Percentiles rank a stretch among this genome's conserved stretches.
These are phyloP conservation scores for Muricea muricata DNA, from an alignment of 92 coral and sea anemone genomes.

Conservation along the genomic window DNA sequence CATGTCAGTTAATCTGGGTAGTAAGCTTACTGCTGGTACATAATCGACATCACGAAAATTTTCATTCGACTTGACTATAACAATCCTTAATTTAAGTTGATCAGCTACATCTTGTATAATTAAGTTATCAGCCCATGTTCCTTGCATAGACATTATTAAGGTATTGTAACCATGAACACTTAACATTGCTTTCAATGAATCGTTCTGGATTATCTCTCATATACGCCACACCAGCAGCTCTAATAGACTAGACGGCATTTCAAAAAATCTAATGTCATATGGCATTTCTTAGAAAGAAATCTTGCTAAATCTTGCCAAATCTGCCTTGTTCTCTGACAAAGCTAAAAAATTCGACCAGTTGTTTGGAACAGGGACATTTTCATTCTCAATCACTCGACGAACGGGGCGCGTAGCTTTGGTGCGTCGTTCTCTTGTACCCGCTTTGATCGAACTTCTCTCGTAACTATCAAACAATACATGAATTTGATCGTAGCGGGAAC, in stretches of 20 bases:
- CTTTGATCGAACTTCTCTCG: slow-evolving; percentile 37
- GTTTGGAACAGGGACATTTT: slow-evolving; percentile 58
- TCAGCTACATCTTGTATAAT: too few species aligned
- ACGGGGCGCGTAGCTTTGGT: neutral
- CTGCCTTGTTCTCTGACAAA: slow-evolving; percentile 74
- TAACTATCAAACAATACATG: slow-evolving; percentile 54
- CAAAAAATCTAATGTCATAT: neutral
- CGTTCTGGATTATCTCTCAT: too few species aligned
- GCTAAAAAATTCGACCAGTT: slow-evolving; percentile 69
- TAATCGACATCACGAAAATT: slow-evolving; percentile 45
- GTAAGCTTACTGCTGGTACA: slow-evolving; percentile 42
- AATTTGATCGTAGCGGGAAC: slow-evolving; percentile 63
- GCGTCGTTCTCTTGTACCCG: slow-evolving; percentile 36
- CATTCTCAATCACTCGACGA: slow-evolving; percentile 22
- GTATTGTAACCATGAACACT: too few species aligned
- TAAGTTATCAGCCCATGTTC: too few species aligned
- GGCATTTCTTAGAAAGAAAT: neutral
- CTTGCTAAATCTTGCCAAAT: slow-evolving; percentile 60
- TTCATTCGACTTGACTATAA: slow-evolving; percentile 39
- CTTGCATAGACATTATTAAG: too few species aligned
- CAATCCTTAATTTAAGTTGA: slow-evolving; percentile 37
- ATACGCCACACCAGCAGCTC: too few species aligned
- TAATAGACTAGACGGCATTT: neutral
- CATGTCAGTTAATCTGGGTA: slow-evolving; percentile 16
- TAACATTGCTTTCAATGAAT: too few species aligned